phyloP scores from a whole-genome alignment of 2,113 vertebrate genomes.

The Poeciliopsis retropinna region DNA sequence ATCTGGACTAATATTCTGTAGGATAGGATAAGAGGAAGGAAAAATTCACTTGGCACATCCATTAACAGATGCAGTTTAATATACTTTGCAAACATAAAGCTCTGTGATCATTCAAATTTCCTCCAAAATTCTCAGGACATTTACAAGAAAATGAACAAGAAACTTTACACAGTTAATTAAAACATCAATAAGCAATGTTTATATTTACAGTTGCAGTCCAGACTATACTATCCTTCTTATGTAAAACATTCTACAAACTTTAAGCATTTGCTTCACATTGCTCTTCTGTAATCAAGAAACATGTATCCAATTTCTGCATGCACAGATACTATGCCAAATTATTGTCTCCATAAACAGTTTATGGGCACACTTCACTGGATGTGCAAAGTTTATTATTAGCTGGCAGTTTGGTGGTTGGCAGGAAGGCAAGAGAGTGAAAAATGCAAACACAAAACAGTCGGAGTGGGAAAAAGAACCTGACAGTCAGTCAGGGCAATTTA shows the following conservation, averaged over 20 bases:
- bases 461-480: slow-evolving; percentile 67
- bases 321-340: slow-evolving; percentile 49
- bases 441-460: slow-evolving; percentile 67
- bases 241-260: slow-evolving; percentile 27
- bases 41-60: slow-evolving; percentile 29
- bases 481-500: slow-evolving; percentile 77
- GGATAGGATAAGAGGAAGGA: slow-evolving; percentile 41
- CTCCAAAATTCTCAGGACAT: slow-evolving; percentile 17
- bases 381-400: slow-evolving; percentile 66
- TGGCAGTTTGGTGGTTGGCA: slow-evolving; percentile 62
- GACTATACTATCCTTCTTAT: slow-evolving; percentile 18
- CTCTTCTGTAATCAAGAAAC: slow-evolving; percentile 37
- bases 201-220: slow-evolving; percentile 15
- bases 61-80: slow-evolving; percentile 5
- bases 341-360: slow-evolving; percentile 63
- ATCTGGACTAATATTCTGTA: slow-evolving; percentile 12
- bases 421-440: slow-evolving; percentile 40
- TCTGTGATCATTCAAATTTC: slow-evolving; percentile 21
- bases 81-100: slow-evolving; percentile 18
- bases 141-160: slow-evolving; percentile 17
- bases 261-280: slow-evolving; percentile 26
- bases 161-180: slow-evolving; percentile 44
- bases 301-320: slow-evolving; percentile 37
- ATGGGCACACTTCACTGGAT: slow-evolving; percentile 59
- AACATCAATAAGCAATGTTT: slow-evolving; percentile 16